Evolutionary conservation across 2,888 invertebrate genomes (phyloP).

Genomic region (Coelinius sp.): DNA sequence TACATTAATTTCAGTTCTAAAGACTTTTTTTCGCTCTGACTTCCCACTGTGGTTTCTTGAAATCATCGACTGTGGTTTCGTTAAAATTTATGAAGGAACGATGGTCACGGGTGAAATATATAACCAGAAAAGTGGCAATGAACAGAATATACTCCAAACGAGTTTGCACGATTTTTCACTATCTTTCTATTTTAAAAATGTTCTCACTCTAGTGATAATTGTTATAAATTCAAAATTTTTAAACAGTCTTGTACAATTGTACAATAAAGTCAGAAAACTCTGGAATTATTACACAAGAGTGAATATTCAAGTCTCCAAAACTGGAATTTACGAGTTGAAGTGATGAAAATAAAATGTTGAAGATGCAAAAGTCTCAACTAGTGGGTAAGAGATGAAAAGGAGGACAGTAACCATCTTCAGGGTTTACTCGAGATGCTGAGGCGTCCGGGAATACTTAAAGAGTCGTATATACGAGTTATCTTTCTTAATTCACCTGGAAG

Average conservation of each 20-base stretch:
- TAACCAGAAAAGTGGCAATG: slow-evolving; percentile 1
- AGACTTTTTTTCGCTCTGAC: background rate
- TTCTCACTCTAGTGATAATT: background rate
- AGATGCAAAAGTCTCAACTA: background rate
- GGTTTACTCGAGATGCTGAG: slow-evolving; percentile 5
- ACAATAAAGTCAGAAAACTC: background rate
- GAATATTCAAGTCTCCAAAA: background rate
- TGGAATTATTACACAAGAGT: background rate
- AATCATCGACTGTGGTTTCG: background rate
- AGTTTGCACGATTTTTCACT: slow-evolving; percentile 8
- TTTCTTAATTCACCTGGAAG: slow-evolving; percentile 15
- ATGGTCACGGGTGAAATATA: background rate
- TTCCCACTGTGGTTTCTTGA: background rate
- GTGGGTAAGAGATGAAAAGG: background rate
- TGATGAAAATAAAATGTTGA: slow-evolving; percentile 15
- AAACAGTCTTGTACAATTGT: background rate
- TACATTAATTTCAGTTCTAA: background rate
- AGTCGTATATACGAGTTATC: slow-evolving; percentile 17
- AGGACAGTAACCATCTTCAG: background rate
- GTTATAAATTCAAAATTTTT: background rate
- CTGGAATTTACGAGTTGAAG: background rate
- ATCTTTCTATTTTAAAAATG: background rate
- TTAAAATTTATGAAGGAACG: slow-evolving; percentile 7
- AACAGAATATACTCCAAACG: background rate
- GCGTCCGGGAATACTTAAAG: slow-evolving; percentile 16